These are phyloP conservation scores for Eutrigla gurnardus DNA, from an alignment of 2,797 vertebrate genomes.

Conservation along the genomic window DNA sequence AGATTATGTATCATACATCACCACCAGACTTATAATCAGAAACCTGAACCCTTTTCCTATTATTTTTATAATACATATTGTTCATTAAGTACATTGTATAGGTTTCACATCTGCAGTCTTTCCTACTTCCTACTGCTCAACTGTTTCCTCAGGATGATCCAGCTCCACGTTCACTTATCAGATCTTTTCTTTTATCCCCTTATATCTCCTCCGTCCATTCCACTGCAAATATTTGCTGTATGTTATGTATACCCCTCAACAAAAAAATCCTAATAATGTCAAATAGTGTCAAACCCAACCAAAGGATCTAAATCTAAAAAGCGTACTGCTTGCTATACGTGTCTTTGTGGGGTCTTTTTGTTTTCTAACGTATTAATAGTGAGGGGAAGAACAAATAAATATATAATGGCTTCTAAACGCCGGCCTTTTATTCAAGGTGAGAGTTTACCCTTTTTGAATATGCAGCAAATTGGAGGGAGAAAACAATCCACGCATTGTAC, in stretches of 20 bases:
- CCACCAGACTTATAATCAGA: too few species aligned
- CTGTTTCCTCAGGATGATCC: not conserved
- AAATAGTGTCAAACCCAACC: not conserved
- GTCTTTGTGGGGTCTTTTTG: not conserved
- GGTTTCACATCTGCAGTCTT: not conserved
- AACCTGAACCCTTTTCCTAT: too few species aligned
- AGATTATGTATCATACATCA: too few species aligned
- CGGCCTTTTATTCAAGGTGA: conserved; percentile 30
- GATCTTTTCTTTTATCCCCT: not conserved
- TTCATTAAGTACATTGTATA: too few species aligned
- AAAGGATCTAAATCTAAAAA: too few species aligned
- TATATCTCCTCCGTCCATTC: not conserved
- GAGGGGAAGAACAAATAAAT: not conserved
- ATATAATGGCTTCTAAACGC: not conserved
- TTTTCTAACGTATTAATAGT: not conserved
- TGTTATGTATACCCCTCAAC: not conserved
- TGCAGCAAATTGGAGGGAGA: conserved; percentile 8
- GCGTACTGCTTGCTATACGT: not conserved
- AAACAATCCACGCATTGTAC: conserved; percentile 29
- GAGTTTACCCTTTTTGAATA: not conserved
- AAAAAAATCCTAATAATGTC: not conserved
- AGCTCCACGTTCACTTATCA: not conserved
- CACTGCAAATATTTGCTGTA: not conserved
- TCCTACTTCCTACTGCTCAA: not conserved
- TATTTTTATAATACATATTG: too few species aligned